Conservation (phyloP, 2,113 vertebrate genomes). For the Orcinus orca region DNA sequence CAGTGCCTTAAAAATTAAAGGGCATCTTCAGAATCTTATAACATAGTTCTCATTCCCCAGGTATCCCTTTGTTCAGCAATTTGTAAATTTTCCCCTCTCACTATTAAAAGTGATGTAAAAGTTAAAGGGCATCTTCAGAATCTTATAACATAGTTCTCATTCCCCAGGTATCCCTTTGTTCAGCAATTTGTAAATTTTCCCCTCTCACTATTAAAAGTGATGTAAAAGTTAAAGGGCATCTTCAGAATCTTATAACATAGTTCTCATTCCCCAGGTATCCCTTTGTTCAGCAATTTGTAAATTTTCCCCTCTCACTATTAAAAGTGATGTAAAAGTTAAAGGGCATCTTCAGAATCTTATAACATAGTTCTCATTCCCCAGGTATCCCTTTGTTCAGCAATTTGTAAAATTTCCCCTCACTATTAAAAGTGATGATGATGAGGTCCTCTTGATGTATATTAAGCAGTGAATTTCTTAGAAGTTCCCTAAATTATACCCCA, state of each 20-base stretch:
- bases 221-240: not conserved
- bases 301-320: not conserved
- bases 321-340: not conserved
- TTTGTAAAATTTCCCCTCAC: not conserved
- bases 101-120: not conserved
- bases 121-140: not conserved
- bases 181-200: not conserved
- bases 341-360: not conserved
- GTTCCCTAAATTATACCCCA: not conserved
- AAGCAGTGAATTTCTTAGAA: not conserved
- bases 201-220: not conserved
- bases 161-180: not conserved
- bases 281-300: not conserved
- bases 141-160: not conserved
- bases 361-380: not conserved
- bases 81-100: not conserved
- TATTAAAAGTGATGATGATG: not conserved
- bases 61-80: not conserved
- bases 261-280: not conserved
- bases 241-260: not conserved
- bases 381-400: not conserved
- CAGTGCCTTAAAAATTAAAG: not conserved
- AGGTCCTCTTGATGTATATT: not conserved
- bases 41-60: not conserved
- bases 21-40: not conserved